Base-by-base conservation (phyloP, 2,888 invertebrate genomes). In the Heteromurus nitidus region DNA sequence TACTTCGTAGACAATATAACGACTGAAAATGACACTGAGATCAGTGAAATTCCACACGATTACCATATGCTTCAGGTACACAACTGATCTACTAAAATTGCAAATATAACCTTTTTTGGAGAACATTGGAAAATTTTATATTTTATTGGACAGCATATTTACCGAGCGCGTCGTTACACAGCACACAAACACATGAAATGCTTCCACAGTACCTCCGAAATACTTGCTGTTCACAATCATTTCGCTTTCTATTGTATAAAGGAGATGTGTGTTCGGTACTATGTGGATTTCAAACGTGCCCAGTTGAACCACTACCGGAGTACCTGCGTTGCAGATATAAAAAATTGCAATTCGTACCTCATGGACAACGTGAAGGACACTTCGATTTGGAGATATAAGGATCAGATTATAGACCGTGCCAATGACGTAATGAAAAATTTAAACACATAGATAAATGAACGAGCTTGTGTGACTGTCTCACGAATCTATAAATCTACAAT, bases 251-350 rank as follows among this genome's bases (percentile, higher is more conserved):
- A 88, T 30, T 89, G 89, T 76, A 84, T 88, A 31, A 50, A 55
- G 18, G 88, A 84, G n/a, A 69, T 69, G 22, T 89, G 89, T 76
- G 87, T 88, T 11, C 88, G 88, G 1, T 89, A 88, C 80, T 87
- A 88, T 60, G 86, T 91, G 5, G 86, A 87, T 28, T 88, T 88
- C 3, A 84, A 87, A 1, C 81, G 89, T 26, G 90, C 90, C 0
- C 88, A 90, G 24, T 88, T 91, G 86, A 89, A 91, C 80, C 91
- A 91, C 83, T 91, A 90, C 86, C 88, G 90, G 22, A 87, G 86
- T 13, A 88, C 88, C 80, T 90, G 90, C 82, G 89, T 88, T 0
- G 86, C 81, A 16, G 88, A 88, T 1, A 85, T 89, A 62, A 88
- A 88, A 79, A 88, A 88, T 67, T 86, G 87, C 13, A 88, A 89